Conservation (phyloP, 2,888 invertebrate genomes). For the Drosophila hamatofila region DNA sequence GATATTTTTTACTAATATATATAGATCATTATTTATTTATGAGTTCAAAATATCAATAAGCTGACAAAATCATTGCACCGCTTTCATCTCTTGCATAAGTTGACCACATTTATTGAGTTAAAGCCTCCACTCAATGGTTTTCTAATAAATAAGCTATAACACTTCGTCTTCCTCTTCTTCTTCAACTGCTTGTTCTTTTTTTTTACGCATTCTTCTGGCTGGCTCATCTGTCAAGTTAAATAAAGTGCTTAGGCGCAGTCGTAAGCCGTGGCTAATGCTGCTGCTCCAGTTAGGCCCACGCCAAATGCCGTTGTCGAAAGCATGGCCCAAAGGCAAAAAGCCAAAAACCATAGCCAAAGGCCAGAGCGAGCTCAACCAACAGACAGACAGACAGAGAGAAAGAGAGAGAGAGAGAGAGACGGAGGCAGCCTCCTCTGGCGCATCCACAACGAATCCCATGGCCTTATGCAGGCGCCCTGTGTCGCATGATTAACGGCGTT, state of each 20-base stretch:
- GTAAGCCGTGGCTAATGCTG: constrained; percentile 65
- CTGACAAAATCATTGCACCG: neutral
- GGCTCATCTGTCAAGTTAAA: constrained; percentile 39
- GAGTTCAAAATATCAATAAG: too few relatives aligned
- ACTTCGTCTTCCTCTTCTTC: neutral
- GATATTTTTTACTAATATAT: neutral
- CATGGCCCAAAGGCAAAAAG: constrained; percentile 20
- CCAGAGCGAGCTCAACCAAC: neutral
- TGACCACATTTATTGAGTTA: neutral
- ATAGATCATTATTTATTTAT: neutral
- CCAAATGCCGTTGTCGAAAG: constrained; percentile 30
- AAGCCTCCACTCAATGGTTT: constrained; percentile 5
- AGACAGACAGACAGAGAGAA: neutral
- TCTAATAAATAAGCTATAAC: constrained; percentile 33
- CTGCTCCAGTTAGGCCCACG: constrained; percentile 72
- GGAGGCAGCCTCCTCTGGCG: neutral
- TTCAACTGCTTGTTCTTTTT: neutral
- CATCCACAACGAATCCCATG: constrained; percentile 44
- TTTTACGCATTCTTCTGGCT: neutral
- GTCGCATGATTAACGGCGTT: constrained; percentile 84
- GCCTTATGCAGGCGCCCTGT: constrained; percentile 79
- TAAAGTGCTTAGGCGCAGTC: constrained; percentile 70
- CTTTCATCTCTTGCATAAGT: neutral
- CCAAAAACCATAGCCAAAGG: constrained; percentile 33
- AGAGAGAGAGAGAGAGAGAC: neutral